These are phyloP conservation scores for Antechinus stuartii DNA, from an alignment of 2,113 vertebrate genomes.

Conservation along the genomic window DNA sequence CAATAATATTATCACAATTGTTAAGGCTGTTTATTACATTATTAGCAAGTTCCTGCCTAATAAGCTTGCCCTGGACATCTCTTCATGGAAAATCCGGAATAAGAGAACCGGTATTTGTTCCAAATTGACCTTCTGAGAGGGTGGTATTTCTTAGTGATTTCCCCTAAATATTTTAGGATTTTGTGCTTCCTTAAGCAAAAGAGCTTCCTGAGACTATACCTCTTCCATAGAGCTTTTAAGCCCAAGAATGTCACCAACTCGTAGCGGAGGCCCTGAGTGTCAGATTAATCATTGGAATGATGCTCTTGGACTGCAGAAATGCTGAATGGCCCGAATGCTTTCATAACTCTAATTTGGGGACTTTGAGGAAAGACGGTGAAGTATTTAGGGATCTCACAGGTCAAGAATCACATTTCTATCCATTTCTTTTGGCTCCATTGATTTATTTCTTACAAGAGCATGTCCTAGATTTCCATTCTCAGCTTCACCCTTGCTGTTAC, in stretches of 20 bases:
- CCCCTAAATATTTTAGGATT: neutral
- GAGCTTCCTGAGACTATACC: neutral
- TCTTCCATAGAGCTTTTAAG: neutral
- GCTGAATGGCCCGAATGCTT: neutral
- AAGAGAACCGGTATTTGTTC: slow-evolving; percentile 33
- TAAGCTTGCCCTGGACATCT: neutral
- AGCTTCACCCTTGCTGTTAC: neutral
- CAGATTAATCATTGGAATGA: neutral
- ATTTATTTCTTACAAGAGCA: neutral
- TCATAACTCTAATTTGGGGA: neutral
- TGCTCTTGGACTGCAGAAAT: neutral
- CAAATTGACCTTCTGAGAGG: slow-evolving; percentile 16
- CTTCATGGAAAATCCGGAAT: slow-evolving; percentile 26
- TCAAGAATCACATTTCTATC: neutral
- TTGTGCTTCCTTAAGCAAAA: neutral
- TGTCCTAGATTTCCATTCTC: neutral
- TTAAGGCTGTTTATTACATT: slow-evolving; percentile 25
- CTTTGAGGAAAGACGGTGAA: neutral
- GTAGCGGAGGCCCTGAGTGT: neutral
- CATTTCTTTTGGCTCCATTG: neutral
- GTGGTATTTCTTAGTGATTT: neutral
- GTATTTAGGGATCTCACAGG: neutral
- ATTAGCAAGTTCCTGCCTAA: neutral
- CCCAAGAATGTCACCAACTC: neutral
- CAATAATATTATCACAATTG: slow-evolving; percentile 29